Percentiles rank a stretch among this genome's conserved stretches.
phyloP scores from a whole-genome alignment of 2,888 invertebrate species.

The Dicycla oo region DNA sequence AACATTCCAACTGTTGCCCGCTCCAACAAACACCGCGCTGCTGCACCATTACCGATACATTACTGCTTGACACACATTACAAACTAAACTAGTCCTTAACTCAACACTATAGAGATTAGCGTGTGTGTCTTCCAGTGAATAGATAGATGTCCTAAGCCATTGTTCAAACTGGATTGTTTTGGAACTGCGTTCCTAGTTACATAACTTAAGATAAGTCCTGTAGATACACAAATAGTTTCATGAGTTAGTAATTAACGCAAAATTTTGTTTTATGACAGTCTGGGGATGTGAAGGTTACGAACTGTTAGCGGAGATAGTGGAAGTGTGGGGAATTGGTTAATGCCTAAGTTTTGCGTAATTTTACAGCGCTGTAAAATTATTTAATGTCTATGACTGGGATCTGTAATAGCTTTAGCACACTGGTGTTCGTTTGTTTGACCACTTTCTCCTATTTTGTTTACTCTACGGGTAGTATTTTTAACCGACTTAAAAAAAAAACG shows the following conservation, averaged over 20 bases:
- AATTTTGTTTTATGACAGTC: slow-evolving; percentile 66
- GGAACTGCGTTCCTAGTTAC: slow-evolving; percentile 62
- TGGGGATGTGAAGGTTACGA: slow-evolving; percentile 52
- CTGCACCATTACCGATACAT: slow-evolving; percentile 63
- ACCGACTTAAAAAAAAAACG: too few species aligned
- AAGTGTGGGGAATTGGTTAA: slow-evolving; percentile 44
- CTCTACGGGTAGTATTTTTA: neutral
- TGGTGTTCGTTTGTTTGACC: neutral
- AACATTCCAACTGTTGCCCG: slow-evolving; percentile 67
- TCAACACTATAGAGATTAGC: slow-evolving; percentile 42
- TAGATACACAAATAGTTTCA: slow-evolving; percentile 66
- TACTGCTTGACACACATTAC: slow-evolving; percentile 45
- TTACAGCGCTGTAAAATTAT: slow-evolving; percentile 49
- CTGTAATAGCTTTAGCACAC: neutral
- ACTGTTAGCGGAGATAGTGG: slow-evolving; percentile 57
- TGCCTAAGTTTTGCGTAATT: slow-evolving; percentile 55
- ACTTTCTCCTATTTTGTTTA: neutral
- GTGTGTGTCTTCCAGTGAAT: slow-evolving; percentile 49
- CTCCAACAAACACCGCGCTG: slow-evolving; percentile 63
- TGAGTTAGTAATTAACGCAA: slow-evolving; percentile 61
- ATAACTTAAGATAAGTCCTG: slow-evolving; percentile 66
- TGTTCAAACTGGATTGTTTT: slow-evolving; percentile 69
- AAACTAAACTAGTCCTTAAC: slow-evolving; percentile 51
- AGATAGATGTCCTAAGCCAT: slow-evolving; percentile 61
- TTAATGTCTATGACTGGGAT: slow-evolving; percentile 35